Conservation (phyloP, 2,888 invertebrate species). For the Zonitis immaculata region DNA sequence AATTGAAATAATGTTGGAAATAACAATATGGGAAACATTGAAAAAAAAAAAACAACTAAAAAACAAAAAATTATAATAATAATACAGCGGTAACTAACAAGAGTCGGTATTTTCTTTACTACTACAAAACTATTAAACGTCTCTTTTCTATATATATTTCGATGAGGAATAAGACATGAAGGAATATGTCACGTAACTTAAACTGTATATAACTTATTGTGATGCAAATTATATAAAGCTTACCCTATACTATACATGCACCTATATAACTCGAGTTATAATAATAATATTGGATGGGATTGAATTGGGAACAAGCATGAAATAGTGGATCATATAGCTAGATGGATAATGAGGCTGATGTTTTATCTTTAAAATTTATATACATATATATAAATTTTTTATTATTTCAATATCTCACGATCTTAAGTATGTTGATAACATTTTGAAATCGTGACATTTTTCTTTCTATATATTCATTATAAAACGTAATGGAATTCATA, state of each 20-base stretch:
- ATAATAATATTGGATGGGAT: not conserved
- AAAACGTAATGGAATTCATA: not conserved
- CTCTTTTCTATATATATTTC: not conserved
- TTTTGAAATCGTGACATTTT: not conserved
- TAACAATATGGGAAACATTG: too few species aligned
- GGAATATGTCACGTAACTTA: not conserved
- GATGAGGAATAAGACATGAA: not conserved
- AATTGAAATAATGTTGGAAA: constrained; percentile 26
- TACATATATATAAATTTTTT: too few species aligned
- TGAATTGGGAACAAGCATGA: not conserved
- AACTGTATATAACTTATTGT: not conserved
- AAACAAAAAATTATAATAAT: not conserved
- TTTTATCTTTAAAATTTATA: too few species aligned
- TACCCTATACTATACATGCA: not conserved
- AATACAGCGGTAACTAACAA: constrained; percentile 1
- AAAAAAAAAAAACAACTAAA: not conserved
- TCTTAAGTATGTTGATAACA: not conserved
- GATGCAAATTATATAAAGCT: not conserved
- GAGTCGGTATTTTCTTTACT: too few species aligned
- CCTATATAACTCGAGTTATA: not conserved
- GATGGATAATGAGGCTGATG: not conserved
- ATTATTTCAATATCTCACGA: not conserved
- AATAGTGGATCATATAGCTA: not conserved
- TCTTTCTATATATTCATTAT: not conserved
- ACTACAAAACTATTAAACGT: too few species aligned